Conservation (phyloP, 2,797 vertebrate genomes). For the Capromys pilorides region DNA sequence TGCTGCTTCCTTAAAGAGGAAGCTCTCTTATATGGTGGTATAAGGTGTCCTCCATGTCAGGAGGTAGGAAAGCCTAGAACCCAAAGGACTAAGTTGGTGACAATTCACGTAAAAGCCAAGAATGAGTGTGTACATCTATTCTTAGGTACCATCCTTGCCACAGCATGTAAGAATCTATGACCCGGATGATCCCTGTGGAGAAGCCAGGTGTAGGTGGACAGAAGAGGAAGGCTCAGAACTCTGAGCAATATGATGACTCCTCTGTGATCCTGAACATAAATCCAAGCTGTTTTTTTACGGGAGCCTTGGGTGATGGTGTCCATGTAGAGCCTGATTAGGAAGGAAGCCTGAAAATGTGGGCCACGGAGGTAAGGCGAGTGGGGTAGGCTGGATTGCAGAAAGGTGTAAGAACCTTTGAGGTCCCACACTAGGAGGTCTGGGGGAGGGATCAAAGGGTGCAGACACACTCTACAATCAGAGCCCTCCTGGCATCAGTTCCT, state of each 20-base stretch:
- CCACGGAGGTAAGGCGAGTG: neutral
- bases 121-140: neutral
- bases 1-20: neutral
- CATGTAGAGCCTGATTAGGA: no score
- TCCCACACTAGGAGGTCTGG: neutral
- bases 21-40: neutral
- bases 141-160: neutral
- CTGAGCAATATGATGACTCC: neutral
- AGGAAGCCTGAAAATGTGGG: neutral
- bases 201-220: neutral
- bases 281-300: no score
- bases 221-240: neutral
- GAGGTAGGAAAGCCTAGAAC: neutral
- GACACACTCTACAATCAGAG: neutral
- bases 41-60: neutral
- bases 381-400: neutral
- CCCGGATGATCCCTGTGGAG: neutral
- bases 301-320: no score
- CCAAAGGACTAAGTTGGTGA: neutral
- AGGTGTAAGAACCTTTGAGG: neutral
- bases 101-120: neutral
- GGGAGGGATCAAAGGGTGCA: neutral
- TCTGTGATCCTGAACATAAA: neutral
- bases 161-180: neutral
- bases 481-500: neutral